Evolutionary conservation across 2,888 invertebrate genomes (phyloP), one percentile per base, ranked within the genome.

Genomic region (Heliconius erato): DNA sequence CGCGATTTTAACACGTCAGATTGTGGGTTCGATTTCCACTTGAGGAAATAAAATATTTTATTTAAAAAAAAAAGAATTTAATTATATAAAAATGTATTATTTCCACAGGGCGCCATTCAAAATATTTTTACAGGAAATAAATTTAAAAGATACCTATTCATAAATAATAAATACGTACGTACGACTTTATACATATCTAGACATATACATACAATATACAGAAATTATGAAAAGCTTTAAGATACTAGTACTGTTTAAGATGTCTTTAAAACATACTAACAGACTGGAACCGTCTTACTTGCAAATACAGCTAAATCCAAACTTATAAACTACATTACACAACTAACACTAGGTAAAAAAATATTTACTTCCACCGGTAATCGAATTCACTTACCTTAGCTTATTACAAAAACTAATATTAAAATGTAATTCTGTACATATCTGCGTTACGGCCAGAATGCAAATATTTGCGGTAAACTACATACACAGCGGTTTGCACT

Each of bases 391-490:
- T n/a, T 71, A 35, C 40, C 40, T 12, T 11, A 14, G 11, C 40
- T 40, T 14, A 71, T 40, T 40, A 71, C 69, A 23, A 54, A 54
- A 54, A 23, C 54, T 23, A 23, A 23, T 23, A 54, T 54, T 54
- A 54, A 16, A 35, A 40, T 71, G 12, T 40, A 40, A 71, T 71
- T n/a, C 12, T n/a, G n/a, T n/a, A n/a, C 11, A 40, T 40, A 40
- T 71, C 40, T 71, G 71, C 40, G 71, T 40, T 71, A 6, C 40
- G 6, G 71, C 23, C 40, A 40, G 40, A 40, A 40, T 40, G 40
- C 40, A 14, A n/a, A 40, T 71, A 71, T 71, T 71, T 71, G 71
- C 71, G 71, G 71, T 32, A 4, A 54, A 7, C 54, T 63, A 63
- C 63, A 23, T 9, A n/a, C 40, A 0, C 40, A 4, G 69, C n/a